Evolutionary conservation across 2,113 vertebrate species (phyloP).

Genomic region (Shinisaurus crocodilurus): DNA sequence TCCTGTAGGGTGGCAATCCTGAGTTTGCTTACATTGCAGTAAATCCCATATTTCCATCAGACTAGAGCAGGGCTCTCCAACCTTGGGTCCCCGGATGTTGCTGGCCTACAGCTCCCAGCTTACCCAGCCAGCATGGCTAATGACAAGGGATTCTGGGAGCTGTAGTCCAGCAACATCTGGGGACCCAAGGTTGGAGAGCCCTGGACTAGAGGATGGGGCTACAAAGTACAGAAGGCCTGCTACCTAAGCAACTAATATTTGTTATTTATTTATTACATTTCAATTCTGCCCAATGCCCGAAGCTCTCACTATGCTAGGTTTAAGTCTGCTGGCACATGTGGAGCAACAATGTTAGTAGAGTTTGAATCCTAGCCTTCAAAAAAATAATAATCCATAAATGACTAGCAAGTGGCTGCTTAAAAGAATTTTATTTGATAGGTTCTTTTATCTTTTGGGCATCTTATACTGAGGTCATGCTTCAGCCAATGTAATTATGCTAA

Average conservation of each 20-base stretch:
- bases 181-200: too few species aligned
- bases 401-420: background rate
- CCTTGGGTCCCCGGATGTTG: too few species aligned
- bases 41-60: background rate
- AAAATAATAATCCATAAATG: background rate
- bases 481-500: slow-evolving; percentile 23
- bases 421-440: slow-evolving; percentile 16
- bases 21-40: too few species aligned
- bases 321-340: background rate
- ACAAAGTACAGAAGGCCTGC: background rate
- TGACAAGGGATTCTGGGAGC: too few species aligned
- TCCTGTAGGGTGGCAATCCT: background rate
- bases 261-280: too few species aligned
- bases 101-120: too few species aligned
- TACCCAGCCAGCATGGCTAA: too few species aligned
- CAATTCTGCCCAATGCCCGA: too few species aligned
- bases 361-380: background rate
- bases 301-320: too few species aligned
- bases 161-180: too few species aligned
- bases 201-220: background rate
- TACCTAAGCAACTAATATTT: background rate
- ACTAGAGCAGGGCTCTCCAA: too few species aligned
- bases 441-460: slow-evolving; percentile 17
- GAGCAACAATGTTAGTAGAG: background rate
- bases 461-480: background rate